Evolutionary conservation across 2,113 vertebrate species (phyloP).

Genomic region (Calidris pugnax): DNA sequence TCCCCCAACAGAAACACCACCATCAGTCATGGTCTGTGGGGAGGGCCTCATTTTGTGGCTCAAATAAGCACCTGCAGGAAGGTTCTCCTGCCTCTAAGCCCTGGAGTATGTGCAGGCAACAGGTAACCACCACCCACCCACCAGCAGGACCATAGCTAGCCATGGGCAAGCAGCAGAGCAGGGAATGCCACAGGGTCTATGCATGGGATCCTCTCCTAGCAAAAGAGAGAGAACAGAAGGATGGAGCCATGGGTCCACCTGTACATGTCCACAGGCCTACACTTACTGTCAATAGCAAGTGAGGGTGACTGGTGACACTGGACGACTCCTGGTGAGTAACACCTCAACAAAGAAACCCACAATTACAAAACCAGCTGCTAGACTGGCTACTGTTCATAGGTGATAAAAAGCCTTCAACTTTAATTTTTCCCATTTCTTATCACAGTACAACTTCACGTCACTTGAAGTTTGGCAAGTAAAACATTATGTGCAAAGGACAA

Average conservation of each 20-base stretch:
- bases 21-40: accelerated
- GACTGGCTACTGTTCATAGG: not conserved
- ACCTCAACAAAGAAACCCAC: not conserved
- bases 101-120: not conserved
- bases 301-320: not conserved
- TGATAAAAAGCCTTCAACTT: not conserved
- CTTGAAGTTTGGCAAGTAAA: not conserved
- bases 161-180: accelerated
- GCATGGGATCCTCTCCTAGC: too few species aligned
- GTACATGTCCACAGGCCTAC: not conserved
- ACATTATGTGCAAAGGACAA: not conserved
- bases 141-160: not conserved
- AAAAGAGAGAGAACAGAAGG: not conserved
- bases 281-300: not conserved
- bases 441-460: accelerated
- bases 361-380: not conserved
- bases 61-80: accelerated
- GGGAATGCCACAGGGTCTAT: not conserved
- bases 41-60: accelerated
- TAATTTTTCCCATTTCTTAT: not conserved
- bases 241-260: not conserved
- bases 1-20: accelerated
- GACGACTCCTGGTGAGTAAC: not conserved
- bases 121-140: not conserved
- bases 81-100: not conserved